phyloP scores from a whole-genome alignment of 2,797 vertebrate species.

The Sorex maritimensis region DNA sequence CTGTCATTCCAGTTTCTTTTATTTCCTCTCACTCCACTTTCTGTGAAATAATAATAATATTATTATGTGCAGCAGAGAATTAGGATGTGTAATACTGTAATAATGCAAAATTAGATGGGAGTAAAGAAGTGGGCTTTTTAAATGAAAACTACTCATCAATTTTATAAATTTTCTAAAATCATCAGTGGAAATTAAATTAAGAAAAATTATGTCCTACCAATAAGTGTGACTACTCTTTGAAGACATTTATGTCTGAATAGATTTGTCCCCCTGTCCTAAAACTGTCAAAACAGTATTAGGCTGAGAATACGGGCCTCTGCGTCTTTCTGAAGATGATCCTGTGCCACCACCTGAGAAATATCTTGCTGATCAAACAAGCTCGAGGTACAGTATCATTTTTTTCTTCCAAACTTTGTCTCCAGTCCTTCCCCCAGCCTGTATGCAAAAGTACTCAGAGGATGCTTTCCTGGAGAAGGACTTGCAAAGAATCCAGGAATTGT shows the following conservation, averaged over 20 bases:
- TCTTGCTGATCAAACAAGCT: background rate
- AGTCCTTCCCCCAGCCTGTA: background rate
- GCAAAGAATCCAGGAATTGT: background rate
- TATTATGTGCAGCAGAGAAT: background rate
- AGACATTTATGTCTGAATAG: background rate
- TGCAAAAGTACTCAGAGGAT: background rate
- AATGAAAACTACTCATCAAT: slow-evolving; percentile 1
- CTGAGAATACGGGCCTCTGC: background rate
- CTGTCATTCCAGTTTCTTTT: background rate
- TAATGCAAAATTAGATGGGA: background rate
- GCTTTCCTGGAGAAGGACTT: background rate
- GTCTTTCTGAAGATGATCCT: background rate
- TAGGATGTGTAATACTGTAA: background rate
- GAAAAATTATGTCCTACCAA: background rate
- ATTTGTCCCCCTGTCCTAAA: background rate
- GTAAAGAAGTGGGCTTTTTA: background rate
- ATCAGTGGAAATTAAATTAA: background rate
- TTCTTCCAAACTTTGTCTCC: background rate
- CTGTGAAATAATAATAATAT: background rate
- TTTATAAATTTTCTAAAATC: slow-evolving; percentile 43
- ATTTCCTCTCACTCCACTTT: background rate
- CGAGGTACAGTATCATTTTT: background rate
- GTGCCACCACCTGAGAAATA: background rate
- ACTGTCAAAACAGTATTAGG: background rate
- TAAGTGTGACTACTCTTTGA: background rate